A percentile compares a stretch with the other conserved stretches of the same genome.
phyloP scores from a whole-genome alignment of 1,140 invertebrate genomes.

The Physella acuta region DNA sequence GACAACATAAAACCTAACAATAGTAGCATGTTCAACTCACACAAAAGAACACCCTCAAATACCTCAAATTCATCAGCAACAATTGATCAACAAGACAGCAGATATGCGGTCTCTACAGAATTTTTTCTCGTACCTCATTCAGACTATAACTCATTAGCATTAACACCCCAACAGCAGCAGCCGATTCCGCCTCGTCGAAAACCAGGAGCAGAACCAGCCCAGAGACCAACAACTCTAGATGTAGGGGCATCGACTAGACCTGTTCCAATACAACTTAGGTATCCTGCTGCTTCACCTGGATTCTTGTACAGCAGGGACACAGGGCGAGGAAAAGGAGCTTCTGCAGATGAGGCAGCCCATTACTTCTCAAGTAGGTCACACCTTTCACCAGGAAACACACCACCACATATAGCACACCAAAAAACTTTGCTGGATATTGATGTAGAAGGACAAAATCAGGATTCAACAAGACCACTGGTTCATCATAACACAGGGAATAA shows the following conservation, averaged over 20 bases:
- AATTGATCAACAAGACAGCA: constrained; percentile 27
- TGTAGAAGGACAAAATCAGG: constrained; percentile 69
- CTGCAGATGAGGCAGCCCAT: constrained; percentile 37
- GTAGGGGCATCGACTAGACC: constrained; percentile 27
- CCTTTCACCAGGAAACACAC: constrained; percentile 54
- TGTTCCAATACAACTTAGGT: constrained; percentile 29
- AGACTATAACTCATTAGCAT: constrained; percentile 33
- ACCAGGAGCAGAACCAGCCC: constrained; percentile 65
- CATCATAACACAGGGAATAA: constrained; percentile 26
- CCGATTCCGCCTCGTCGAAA: constrained; percentile 44
- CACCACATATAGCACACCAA: constrained; percentile 55
- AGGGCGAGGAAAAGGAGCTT: constrained; percentile 28
- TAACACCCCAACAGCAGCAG: constrained; percentile 57
- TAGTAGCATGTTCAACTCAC: constrained; percentile 50
- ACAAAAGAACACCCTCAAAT: constrained; percentile 72
- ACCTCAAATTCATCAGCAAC: constrained; percentile 68
- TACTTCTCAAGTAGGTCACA: constrained; percentile 51
- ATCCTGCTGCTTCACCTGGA: constrained; percentile 31
- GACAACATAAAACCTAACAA: constrained; percentile 35
- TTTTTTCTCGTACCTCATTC: constrained; percentile 60
- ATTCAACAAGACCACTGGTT: constrained; percentile 67
- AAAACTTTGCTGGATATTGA: constrained; percentile 68
- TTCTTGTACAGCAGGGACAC: constrained; percentile 29
- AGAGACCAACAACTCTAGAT: constrained; percentile 74
- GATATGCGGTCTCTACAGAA: constrained; percentile 65